These are phyloP conservation scores for Luidia sarsii DNA, from an alignment of 53 echinoderm and acorn worm species.

Conservation along the genomic window DNA sequence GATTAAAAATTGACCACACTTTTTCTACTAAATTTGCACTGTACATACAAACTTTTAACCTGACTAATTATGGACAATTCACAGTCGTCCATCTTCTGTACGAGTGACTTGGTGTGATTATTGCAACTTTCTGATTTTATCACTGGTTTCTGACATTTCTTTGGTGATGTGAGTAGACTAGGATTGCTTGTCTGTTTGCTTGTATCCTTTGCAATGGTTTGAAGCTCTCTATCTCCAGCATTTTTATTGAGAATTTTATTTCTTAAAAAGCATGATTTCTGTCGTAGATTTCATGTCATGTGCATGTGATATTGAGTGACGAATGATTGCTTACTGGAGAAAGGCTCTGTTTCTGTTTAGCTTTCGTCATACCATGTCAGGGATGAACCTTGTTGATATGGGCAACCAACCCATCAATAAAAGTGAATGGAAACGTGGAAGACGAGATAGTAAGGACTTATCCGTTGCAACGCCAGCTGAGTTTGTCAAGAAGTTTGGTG, in stretches of 20 bases:
- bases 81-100: too few relatives aligned
- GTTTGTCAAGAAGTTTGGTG: slow-evolving; percentile 92
- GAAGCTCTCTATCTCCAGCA: too few relatives aligned
- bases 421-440: slow-evolving; percentile 73
- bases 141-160: too few relatives aligned
- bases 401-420: slow-evolving; percentile 64
- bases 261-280: background rate
- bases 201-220: too few relatives aligned
- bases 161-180: too few relatives aligned
- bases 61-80: too few relatives aligned
- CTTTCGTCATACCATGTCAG: slow-evolving; percentile 93
- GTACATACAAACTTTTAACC: too few relatives aligned
- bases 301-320: background rate
- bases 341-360: slow-evolving; percentile 45
- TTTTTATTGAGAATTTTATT: background rate
- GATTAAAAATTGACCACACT: too few relatives aligned
- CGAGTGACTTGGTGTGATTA: too few relatives aligned
- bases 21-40: too few relatives aligned
- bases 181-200: too few relatives aligned
- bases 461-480: slow-evolving; percentile 84
- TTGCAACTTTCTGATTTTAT: too few relatives aligned
- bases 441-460: slow-evolving; percentile 68
- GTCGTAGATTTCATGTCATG: background rate
- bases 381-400: slow-evolving; percentile 84
- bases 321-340: background rate